Percentiles rank a stretch among this genome's conserved stretches.
Conservation (phyloP, 2,797 vertebrate species). For the Squalus acanthias region DNA sequence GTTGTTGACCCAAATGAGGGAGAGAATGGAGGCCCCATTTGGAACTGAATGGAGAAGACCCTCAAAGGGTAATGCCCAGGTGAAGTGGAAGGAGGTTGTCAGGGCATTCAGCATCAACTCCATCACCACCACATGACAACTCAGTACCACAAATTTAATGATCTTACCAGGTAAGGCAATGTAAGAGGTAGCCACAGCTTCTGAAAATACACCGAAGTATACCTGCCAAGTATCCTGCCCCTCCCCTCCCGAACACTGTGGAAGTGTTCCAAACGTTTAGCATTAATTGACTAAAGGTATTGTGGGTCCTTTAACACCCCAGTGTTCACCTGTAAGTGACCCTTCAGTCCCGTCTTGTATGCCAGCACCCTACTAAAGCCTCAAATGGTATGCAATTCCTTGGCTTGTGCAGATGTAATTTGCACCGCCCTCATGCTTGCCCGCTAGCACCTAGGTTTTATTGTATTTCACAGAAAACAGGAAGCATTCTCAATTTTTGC, state of each 20-base stretch:
- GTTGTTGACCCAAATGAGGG: not conserved
- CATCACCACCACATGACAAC: too few species aligned
- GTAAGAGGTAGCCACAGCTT: too few species aligned
- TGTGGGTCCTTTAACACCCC: too few species aligned
- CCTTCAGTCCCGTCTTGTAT: not conserved
- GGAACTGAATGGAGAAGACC: too few species aligned
- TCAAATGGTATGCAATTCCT: not conserved
- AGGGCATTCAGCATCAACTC: too few species aligned
- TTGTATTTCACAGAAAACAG: not conserved
- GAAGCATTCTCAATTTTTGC: not conserved
- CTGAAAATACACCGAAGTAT: not conserved
- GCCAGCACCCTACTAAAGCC: not conserved
- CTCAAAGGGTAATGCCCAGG: too few species aligned
- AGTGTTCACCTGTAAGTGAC: not conserved
- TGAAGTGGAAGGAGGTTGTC: too few species aligned
- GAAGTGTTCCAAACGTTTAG: not conserved
- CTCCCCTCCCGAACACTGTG: not conserved
- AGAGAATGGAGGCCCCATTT: not conserved
- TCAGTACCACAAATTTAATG: not conserved
- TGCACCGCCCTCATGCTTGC: not conserved
- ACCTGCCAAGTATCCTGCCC: not conserved
- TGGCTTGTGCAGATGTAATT: not conserved
- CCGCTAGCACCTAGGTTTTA: not conserved
- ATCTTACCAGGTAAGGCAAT: not conserved
- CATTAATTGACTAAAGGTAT: too few species aligned